Percentiles rank a stretch among this genome's conserved stretches.
Conservation (phyloP, 2,888 invertebrate species). For the Alcis repandata region DNA sequence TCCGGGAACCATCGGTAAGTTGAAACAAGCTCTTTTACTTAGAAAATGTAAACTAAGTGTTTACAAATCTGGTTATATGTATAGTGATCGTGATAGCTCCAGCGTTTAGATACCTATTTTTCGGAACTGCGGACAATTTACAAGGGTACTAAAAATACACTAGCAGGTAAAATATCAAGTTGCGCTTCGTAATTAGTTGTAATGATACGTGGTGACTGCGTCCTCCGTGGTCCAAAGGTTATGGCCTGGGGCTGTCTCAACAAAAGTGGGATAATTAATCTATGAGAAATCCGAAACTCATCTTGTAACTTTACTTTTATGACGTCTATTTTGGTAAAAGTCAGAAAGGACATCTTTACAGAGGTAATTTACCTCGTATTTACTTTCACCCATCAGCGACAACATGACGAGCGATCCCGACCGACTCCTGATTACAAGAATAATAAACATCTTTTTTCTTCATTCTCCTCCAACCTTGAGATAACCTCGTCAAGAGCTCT, state of each 20-base stretch:
- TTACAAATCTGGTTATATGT: no score
- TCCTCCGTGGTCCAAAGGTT: neutral
- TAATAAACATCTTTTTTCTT: neutral
- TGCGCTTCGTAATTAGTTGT: no score
- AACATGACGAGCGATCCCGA: neutral
- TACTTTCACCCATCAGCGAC: neutral
- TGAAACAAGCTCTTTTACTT: no score
- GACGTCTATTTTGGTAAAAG: neutral
- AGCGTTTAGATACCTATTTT: no score
- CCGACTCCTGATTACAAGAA: neutral
- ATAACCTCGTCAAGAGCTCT: conserved; percentile 8
- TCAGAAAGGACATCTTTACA: neutral
- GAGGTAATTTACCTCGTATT: neutral
- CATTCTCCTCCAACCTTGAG: neutral
- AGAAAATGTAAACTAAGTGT: no score
- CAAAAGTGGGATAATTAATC: no score
- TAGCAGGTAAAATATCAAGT: no score
- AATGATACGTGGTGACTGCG: no score
- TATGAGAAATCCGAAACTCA: no score
- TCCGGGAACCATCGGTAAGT: conserved; percentile 94
- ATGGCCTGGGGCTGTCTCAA: neutral
- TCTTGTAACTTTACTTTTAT: neutral
- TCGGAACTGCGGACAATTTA: no score
- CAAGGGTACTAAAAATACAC: no score
- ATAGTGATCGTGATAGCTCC: no score